phyloP scores from a whole-genome alignment of 2,113 vertebrate genomes.

The Symphodus melops region DNA sequence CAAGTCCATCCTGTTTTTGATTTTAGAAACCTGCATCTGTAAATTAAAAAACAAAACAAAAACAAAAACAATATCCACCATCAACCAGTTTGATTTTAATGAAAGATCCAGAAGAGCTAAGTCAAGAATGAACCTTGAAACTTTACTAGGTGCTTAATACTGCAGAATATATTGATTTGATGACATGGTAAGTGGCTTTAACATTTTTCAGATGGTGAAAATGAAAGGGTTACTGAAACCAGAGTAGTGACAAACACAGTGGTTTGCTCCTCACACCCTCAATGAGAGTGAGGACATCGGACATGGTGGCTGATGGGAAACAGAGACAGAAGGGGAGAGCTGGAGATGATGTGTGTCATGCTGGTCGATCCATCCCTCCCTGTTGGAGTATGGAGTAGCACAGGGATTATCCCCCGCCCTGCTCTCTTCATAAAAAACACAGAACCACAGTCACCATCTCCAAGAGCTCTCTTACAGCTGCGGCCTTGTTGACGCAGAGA shows the following conservation, averaged over 20 bases:
- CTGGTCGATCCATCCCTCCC: slow-evolving; percentile 68
- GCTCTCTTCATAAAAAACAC: slow-evolving; percentile 38
- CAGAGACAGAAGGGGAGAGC: slow-evolving; percentile 14
- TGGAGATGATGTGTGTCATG: slow-evolving; percentile 51
- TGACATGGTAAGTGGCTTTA: background rate
- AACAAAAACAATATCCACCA: too few species aligned
- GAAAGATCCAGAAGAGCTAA: too few species aligned
- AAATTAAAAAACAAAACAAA: too few species aligned
- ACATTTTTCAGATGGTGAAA: background rate
- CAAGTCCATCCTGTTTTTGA: too few species aligned
- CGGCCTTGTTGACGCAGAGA: background rate
- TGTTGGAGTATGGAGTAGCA: slow-evolving; percentile 58
- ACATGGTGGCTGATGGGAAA: slow-evolving; percentile 29
- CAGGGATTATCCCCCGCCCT: slow-evolving; percentile 54
- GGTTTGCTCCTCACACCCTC: background rate
- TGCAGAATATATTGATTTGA: background rate
- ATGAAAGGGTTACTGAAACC: background rate
- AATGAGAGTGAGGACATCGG: slow-evolving; percentile 15
- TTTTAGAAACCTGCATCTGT: too few species aligned
- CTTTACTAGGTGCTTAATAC: background rate
- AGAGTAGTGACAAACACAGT: background rate
- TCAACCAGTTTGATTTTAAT: too few species aligned
- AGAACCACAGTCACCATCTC: slow-evolving; percentile 13
- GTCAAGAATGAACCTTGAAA: background rate
- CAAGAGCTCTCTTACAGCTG: slow-evolving; percentile 4